These are phyloP conservation scores for Onchidella celtica DNA, from an alignment of 2,888 invertebrate species.

Conservation along the genomic window DNA sequence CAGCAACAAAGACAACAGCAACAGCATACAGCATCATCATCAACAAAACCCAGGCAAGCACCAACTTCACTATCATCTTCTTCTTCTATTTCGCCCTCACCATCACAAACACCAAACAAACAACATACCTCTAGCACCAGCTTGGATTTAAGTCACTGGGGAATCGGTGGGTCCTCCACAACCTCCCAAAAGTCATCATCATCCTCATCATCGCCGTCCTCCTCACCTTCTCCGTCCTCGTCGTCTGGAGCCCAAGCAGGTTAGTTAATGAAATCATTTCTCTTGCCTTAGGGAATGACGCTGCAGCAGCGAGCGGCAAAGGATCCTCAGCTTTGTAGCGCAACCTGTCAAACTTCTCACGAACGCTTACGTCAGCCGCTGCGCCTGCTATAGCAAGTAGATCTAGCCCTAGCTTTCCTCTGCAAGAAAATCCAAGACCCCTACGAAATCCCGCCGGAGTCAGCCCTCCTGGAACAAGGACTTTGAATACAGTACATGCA, in stretches of 20 bases:
- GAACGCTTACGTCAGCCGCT: no score
- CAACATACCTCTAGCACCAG: background rate
- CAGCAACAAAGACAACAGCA: background rate
- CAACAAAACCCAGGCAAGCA: background rate
- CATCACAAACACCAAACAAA: background rate
- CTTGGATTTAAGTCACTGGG: slow-evolving; percentile 1
- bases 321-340: no score
- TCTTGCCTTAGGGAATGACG: background rate
- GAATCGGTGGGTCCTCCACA: background rate
- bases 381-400: no score
- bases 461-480: no score
- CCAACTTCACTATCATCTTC: background rate
- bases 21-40: background rate
- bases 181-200: background rate
- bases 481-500: no score
- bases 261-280: background rate
- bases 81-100: background rate
- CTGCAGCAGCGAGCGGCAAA: background rate
- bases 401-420: no score
- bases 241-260: background rate
- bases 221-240: slow-evolving; percentile 1
- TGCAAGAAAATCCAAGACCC: no score
- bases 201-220: background rate
- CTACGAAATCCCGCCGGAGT: no score
- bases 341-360: background rate